phyloP scores from a whole-genome alignment of 2,888 invertebrate species.

The Azorinus chamasolen region DNA sequence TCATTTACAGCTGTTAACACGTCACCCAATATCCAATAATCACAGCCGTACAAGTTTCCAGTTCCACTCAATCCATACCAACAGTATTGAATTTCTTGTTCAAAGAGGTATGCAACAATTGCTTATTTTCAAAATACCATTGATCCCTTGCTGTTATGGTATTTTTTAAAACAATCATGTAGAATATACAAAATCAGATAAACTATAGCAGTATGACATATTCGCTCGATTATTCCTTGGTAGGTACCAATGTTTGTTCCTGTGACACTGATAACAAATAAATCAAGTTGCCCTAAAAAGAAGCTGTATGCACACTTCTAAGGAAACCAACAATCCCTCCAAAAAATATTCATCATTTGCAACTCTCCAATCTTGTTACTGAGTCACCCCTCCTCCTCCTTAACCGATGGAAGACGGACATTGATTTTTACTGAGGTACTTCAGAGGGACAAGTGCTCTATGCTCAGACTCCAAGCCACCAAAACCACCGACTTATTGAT shows the following conservation, averaged over 20 bases:
- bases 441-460: slow-evolving; percentile 4
- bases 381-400: slow-evolving; percentile 29
- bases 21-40: too few relatives aligned
- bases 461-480: background rate
- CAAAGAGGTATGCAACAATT: too few relatives aligned
- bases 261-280: background rate
- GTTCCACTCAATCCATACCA: too few relatives aligned
- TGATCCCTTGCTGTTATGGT: too few relatives aligned
- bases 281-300: background rate
- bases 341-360: too few relatives aligned
- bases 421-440: slow-evolving; percentile 42
- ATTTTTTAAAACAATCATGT: too few relatives aligned
- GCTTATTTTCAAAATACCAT: too few relatives aligned
- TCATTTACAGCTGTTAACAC: too few relatives aligned
- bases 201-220: background rate
- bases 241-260: background rate
- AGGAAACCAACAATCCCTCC: background rate
- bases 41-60: too few relatives aligned
- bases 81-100: too few relatives aligned
- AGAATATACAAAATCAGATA: too few relatives aligned
- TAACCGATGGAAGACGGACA: slow-evolving; percentile 21
- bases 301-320: background rate
- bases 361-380: slow-evolving; percentile 27
- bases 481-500: too few relatives aligned
- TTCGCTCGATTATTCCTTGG: background rate